Conservation (phyloP, 2,797 vertebrate genomes). For the Hipposideros larvatus region DNA sequence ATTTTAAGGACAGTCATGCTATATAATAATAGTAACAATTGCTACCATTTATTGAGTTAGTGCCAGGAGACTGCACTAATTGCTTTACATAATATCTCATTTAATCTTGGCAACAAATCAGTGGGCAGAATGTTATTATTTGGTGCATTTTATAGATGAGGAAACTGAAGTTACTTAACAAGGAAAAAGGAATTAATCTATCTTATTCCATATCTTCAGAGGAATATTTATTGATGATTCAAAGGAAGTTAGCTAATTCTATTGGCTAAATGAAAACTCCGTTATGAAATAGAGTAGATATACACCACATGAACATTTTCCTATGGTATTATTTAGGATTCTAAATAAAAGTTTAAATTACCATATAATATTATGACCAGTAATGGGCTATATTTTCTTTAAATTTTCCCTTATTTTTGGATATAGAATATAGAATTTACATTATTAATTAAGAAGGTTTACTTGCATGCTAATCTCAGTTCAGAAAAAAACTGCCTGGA, state of each 20-base stretch:
- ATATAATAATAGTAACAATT: background rate
- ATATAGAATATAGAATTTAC: slow-evolving; percentile 17
- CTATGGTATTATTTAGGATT: slow-evolving; percentile 24
- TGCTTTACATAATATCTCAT: background rate
- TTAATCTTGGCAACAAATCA: slow-evolving; percentile 1
- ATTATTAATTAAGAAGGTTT: slow-evolving; percentile 53
- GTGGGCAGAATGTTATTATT: background rate
- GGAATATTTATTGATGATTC: slow-evolving; percentile 35
- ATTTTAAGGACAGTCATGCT: background rate
- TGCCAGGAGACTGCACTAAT: background rate
- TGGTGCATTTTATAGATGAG: background rate
- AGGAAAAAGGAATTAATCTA: slow-evolving; percentile 15
- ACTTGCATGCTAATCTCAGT: background rate
- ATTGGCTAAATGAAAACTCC: slow-evolving; percentile 13
- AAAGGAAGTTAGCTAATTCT: slow-evolving; percentile 33
- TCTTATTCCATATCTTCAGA: background rate
- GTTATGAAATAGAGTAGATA: background rate
- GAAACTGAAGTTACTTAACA: slow-evolving; percentile 43
- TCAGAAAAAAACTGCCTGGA: background rate
- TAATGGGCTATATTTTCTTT: slow-evolving; percentile 8
- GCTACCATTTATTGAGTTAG: slow-evolving; percentile 36
- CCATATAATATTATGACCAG: background rate
- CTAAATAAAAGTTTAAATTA: slow-evolving; percentile 43
- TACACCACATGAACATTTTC: background rate
- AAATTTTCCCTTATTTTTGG: slow-evolving; percentile 29